Conservation (phyloP, 2,113 vertebrate species). For the Phyllostomus hastatus region DNA sequence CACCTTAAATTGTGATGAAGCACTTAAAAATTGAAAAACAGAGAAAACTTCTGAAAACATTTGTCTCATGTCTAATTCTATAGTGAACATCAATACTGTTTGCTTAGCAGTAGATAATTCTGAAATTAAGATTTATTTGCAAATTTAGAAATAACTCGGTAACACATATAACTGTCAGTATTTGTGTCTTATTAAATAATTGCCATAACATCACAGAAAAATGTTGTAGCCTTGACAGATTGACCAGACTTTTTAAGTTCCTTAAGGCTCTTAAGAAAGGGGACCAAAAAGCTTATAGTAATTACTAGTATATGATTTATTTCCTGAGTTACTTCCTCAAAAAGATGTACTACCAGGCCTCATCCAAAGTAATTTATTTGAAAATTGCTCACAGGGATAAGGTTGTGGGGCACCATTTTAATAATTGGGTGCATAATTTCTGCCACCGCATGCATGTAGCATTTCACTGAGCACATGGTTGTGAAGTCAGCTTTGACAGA, state of each 20-base stretch:
- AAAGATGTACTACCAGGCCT: slow-evolving; percentile 43
- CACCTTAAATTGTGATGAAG: neutral
- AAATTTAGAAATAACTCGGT: slow-evolving; percentile 56
- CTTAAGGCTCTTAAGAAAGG: neutral
- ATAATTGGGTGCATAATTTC: slow-evolving; percentile 37
- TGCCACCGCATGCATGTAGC: neutral
- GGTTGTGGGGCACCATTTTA: slow-evolving; percentile 23
- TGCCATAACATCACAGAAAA: slow-evolving; percentile 28
- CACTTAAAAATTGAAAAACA: neutral
- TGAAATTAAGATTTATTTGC: slow-evolving; percentile 42
- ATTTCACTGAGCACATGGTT: slow-evolving; percentile 12
- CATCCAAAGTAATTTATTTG: slow-evolving; percentile 53
- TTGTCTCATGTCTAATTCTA: neutral
- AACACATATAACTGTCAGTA: slow-evolving; percentile 13
- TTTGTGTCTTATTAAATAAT: slow-evolving; percentile 46
- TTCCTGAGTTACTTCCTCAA: slow-evolving; percentile 62
- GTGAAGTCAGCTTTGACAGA: slow-evolving; percentile 28
- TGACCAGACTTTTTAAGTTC: slow-evolving; percentile 26
- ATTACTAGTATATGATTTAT: slow-evolving; percentile 50
- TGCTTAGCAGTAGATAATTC: neutral
- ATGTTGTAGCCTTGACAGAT: neutral
- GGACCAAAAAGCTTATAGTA: neutral
- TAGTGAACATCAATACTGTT: neutral
- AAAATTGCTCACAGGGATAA: neutral
- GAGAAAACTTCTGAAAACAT: slow-evolving; percentile 8